These are phyloP conservation scores for Calliopum simillimum DNA, from an alignment of 2,888 invertebrate genomes.

Conservation along the genomic window DNA sequence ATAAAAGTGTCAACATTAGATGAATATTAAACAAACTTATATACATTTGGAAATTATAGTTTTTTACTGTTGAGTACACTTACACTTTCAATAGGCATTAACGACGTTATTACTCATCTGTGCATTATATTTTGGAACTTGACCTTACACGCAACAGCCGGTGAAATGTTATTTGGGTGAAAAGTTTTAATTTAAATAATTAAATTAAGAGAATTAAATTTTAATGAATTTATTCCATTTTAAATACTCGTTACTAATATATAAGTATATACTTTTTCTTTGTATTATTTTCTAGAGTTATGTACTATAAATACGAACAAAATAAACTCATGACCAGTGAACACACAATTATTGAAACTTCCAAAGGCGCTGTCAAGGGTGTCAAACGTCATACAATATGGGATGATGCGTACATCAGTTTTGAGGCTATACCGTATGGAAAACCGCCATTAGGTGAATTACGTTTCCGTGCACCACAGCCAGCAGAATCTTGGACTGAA, in stretches of 20 bases:
- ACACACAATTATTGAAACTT: constrained; percentile 55
- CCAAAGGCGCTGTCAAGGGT: constrained; percentile 62
- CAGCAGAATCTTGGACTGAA: constrained; percentile 65
- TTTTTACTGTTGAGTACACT: not conserved
- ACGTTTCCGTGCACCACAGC: constrained; percentile 66
- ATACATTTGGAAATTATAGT: not conserved
- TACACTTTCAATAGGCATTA: not conserved
- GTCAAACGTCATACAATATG: constrained; percentile 62
- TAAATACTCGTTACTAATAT: not conserved
- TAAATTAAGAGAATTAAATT: too few species aligned
- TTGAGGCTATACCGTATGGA: constrained; percentile 64
- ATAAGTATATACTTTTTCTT: not conserved
- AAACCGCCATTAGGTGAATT: constrained; percentile 63
- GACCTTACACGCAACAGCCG: not conserved
- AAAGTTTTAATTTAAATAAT: too few species aligned
- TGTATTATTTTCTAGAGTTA: constrained; percentile 50
- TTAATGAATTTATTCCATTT: too few species aligned
- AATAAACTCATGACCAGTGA: constrained; percentile 57
- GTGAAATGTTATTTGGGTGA: not conserved
- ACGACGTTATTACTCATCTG: not conserved
- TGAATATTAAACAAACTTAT: not conserved
- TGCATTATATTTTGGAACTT: not conserved
- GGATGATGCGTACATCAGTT: constrained; percentile 61
- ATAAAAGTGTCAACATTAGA: not conserved
- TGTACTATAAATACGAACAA: constrained; percentile 61